Evolutionary conservation across 2,797 vertebrate genomes (phyloP), one percentile per base, ranked within the genome.

Genomic region (Leptodactylus fallax): DNA sequence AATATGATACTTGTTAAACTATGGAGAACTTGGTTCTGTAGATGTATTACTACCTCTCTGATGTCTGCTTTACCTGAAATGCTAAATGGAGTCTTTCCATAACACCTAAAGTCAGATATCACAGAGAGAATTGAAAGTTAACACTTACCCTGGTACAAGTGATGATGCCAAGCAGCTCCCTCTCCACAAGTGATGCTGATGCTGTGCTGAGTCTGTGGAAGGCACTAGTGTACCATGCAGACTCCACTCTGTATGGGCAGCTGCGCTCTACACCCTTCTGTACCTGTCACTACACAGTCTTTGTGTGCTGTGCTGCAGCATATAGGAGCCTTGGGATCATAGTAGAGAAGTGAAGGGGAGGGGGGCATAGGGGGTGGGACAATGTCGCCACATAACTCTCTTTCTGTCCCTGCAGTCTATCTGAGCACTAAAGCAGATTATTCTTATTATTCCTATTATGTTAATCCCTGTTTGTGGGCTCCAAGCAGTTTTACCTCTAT

Each of bases 341-440:
- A 81, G 87, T 61, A 85, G 58, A 69, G 67, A 86, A 85, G 49
- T 81, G 79, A 65, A 74, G 78, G 60, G 83, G 84, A 89, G 88
- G 88, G 88, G 88, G 84, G 60, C 84, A 86, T 65, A 63, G 69
- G 61, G 88, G 88, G 79, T 86, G 88, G 88, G 88, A 89, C 88
- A 89, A 74, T 74, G 23, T 65, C 83, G 56, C 69, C 83, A 79
- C 76, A 85, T 85, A 88, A 85, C 76, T 85, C 79, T 89, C 89
- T 51, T 74, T 89, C 89, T 91, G 91, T 91, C 90, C 86, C 83
- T 87, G 71, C 82, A 56, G 79, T 85, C 82, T 78, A 21, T 87
- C 86, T 36, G 45, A 83, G 74, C 69, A 79, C 82, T 87, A 81
- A 83, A 81, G 69, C 67, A 82, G 81, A 85, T 88, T 88, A 88